phyloP scores from a whole-genome alignment of 1,140 invertebrate species.

The Platyura marginata region DNA sequence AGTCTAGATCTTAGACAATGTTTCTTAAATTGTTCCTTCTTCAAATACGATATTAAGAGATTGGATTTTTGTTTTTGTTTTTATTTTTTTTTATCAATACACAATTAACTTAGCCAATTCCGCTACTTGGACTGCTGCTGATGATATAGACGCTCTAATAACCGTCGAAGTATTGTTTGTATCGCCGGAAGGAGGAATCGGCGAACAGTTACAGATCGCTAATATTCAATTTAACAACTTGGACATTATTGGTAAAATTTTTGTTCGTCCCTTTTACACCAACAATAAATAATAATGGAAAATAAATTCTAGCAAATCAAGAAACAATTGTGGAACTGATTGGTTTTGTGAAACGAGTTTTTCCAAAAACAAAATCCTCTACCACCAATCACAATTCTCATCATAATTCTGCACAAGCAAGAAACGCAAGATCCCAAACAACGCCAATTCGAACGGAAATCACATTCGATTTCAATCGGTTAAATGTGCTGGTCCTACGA shows the following conservation, averaged over 20 bases:
- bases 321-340: conserved; percentile 86
- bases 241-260: conserved; percentile 64
- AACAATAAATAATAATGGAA: not conserved
- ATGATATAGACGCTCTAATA: conserved; percentile 67
- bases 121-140: conserved; percentile 2
- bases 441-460: conserved; percentile 43
- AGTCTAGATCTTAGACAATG: no score
- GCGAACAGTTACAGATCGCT: conserved; percentile 51
- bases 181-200: conserved; percentile 25
- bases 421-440: not conserved
- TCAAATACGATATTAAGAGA: no score
- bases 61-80: not conserved
- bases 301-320: conserved; percentile 56
- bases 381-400: not conserved
- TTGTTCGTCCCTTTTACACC: not conserved
- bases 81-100: not conserved
- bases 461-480: conserved; percentile 78
- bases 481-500: conserved; percentile 72
- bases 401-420: not conserved
- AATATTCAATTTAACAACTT: conserved; percentile 87
- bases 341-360: conserved; percentile 62
- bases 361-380: conserved; percentile 22
- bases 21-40: no score
- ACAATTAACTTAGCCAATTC: conserved; percentile 4
- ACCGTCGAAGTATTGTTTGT: conserved; percentile 62